phyloP scores from a whole-genome alignment of 2,797 vertebrate species.

The Petrocephalus schoutedeni region DNA sequence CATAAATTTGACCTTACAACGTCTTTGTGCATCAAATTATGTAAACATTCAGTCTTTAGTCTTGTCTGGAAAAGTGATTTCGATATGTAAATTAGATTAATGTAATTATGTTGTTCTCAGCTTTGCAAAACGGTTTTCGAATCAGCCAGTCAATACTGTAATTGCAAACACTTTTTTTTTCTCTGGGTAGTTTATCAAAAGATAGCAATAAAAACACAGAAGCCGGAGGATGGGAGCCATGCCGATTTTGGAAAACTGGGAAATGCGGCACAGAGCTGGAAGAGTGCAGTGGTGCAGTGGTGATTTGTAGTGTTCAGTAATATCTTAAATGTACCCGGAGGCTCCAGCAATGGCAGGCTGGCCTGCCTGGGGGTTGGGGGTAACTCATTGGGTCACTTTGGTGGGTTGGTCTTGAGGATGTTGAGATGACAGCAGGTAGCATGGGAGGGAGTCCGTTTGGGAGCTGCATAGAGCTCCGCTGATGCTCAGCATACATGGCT shows the following conservation, averaged over 20 bases:
- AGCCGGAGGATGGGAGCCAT: not conserved
- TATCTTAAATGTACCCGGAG: not conserved
- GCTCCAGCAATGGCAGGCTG: not conserved
- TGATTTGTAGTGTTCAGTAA: not conserved
- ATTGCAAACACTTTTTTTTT: not conserved
- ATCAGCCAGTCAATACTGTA: conserved; percentile 1
- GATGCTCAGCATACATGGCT: not conserved
- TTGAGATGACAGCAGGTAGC: not conserved
- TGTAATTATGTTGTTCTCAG: not conserved
- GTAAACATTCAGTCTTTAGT: not conserved
- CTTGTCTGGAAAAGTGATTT: not conserved
- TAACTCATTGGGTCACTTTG: not conserved
- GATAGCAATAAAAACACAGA: not conserved
- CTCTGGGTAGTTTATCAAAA: not conserved
- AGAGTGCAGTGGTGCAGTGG: not conserved
- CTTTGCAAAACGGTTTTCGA: not conserved
- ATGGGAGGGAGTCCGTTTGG: no score
- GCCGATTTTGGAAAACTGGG: not conserved
- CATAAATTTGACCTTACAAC: not conserved
- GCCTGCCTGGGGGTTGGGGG: not conserved
- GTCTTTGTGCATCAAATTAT: not conserved
- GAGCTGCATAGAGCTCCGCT: not conserved
- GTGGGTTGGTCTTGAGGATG: not conserved
- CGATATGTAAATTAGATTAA: conserved; percentile 1
- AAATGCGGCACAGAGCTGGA: not conserved